Evolutionary conservation across 2,113 vertebrate species (phyloP).

Genomic region (Martes martes): DNA sequence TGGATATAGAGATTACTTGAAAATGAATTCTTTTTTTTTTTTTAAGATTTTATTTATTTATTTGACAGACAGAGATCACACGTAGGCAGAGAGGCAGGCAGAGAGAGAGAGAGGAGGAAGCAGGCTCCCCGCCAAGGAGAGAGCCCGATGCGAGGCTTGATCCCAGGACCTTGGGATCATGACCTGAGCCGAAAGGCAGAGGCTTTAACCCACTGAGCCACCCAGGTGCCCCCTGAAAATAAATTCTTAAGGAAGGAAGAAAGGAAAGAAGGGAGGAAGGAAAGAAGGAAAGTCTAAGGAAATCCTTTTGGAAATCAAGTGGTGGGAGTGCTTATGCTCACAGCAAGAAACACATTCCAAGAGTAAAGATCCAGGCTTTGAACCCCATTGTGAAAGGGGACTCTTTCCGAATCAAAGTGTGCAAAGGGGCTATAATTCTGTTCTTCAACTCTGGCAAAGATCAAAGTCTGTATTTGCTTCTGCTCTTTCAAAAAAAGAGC

Average conservation of each 20-base stretch:
- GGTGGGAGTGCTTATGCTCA: neutral
- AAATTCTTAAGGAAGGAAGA: neutral
- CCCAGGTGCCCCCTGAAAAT: neutral
- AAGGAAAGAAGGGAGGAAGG: too few species aligned
- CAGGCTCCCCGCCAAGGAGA: too few species aligned
- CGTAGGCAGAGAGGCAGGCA: too few species aligned
- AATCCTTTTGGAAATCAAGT: slow-evolving; percentile 45
- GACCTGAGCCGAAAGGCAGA: too few species aligned
- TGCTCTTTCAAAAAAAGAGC: slow-evolving; percentile 41
- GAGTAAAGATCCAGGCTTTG: slow-evolving; percentile 59
- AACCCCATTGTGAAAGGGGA: slow-evolving; percentile 47
- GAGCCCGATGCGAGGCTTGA: too few species aligned
- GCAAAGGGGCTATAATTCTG: neutral
- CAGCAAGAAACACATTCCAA: slow-evolving; percentile 57
- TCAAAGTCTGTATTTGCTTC: slow-evolving; percentile 72
- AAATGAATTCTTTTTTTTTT: neutral
- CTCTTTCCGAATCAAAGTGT: slow-evolving; percentile 63
- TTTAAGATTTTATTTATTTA: too few species aligned
- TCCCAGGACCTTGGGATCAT: too few species aligned
- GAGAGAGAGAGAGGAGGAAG: too few species aligned
- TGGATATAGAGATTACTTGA: neutral
- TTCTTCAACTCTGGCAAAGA: slow-evolving; percentile 31
- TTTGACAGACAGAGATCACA: too few species aligned
- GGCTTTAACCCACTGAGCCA: too few species aligned
- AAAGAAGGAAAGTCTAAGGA: neutral